A percentile compares a stretch with the other conserved stretches of the same genome.
Evolutionary conservation across 1,140 invertebrate genomes (phyloP).

Genomic region (Homalodisca vitripennis): DNA sequence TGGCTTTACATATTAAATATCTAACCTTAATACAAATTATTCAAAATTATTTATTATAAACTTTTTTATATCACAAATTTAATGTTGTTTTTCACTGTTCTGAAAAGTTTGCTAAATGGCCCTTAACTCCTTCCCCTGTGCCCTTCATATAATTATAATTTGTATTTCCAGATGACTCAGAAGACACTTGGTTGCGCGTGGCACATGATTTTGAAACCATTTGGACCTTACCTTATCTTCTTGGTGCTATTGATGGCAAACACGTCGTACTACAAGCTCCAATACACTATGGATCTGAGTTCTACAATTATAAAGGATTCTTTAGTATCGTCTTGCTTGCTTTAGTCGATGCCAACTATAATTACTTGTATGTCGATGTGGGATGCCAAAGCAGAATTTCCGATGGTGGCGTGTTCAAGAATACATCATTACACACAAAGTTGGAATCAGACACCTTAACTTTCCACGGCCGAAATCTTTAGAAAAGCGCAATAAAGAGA

Average conservation of each 20-base stretch:
- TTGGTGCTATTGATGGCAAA: conserved; percentile 52
- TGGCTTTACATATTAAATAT: no score
- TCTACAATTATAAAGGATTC: conserved; percentile 54
- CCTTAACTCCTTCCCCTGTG: no score
- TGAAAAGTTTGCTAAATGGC: no score
- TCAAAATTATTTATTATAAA: no score
- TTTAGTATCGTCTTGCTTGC: conserved; percentile 54
- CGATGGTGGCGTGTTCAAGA: conserved; percentile 40
- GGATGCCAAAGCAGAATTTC: conserved; percentile 47
- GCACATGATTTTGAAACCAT: no score
- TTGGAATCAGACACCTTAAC: neutral
- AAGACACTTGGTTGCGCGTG: no score
- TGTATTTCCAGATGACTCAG: no score
- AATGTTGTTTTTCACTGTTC: no score
- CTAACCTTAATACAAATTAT: no score
- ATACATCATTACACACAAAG: neutral
- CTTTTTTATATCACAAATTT: no score
- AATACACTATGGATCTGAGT: conserved; percentile 47
- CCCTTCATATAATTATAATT: no score
- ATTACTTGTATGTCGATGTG: conserved; percentile 22
- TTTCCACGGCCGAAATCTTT: neutral
- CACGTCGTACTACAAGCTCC: conserved; percentile 50
- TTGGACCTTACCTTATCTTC: conserved; percentile 8
- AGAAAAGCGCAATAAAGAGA: conserved; percentile 28
- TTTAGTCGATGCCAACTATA: conserved; percentile 50